phyloP scores from a whole-genome alignment of 2,888 invertebrate genomes.

The Nipponacmea schrenckii region DNA sequence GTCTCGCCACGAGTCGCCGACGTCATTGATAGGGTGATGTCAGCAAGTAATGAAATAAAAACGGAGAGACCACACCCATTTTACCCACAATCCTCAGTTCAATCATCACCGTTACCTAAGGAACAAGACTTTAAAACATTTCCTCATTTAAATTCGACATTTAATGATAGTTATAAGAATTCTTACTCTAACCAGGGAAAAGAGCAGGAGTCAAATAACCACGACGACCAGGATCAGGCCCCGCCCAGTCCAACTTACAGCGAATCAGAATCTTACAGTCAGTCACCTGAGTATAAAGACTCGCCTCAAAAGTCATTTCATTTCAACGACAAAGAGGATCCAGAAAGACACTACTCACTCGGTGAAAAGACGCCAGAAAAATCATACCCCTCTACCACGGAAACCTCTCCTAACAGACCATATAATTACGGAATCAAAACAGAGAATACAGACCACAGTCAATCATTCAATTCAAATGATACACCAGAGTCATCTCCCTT shows the following conservation, averaged over 20 bases:
- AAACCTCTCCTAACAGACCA: background rate
- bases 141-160: background rate
- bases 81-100: constrained; percentile 13
- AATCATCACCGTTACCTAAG: background rate
- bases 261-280: background rate
- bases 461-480: background rate
- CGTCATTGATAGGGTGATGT: constrained; percentile 42
- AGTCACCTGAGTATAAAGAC: background rate
- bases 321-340: background rate
- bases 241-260: background rate
- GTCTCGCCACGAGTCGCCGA: constrained; percentile 49
- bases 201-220: constrained; percentile 2
- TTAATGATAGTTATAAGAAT: background rate
- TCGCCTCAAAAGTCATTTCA: background rate
- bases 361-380: background rate
- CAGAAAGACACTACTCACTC: background rate
- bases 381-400: background rate
- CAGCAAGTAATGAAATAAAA: constrained; percentile 12
- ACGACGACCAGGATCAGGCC: constrained; percentile 2
- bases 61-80: background rate
- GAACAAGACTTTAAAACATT: background rate
- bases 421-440: background rate
- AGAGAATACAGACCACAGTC: background rate
- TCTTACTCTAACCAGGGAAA: background rate
- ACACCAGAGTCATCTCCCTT: constrained; percentile 2